These are phyloP conservation scores for Agelas oroides DNA, from an alignment of 37 sponge, comb jelly and placozoan species.

Conservation along the genomic window DNA sequence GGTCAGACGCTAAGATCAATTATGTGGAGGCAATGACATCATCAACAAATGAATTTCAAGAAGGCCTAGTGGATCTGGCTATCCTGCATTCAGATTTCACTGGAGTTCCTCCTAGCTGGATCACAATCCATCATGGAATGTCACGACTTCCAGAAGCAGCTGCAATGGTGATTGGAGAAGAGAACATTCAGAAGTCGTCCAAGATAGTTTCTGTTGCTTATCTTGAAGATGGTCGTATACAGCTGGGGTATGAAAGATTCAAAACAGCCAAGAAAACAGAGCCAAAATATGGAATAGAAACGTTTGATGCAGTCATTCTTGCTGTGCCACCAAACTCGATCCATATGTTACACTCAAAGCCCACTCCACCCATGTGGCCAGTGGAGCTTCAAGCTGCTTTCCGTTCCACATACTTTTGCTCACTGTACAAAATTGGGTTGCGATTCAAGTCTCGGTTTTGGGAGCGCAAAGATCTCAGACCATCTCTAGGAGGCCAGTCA, in stretches of 20 bases:
- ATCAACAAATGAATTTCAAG: conserved; percentile 21
- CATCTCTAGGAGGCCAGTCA: conserved; percentile 41
- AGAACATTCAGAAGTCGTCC: conserved; percentile 2
- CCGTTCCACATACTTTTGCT: conserved; percentile 1
- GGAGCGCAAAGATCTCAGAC: conserved; percentile 27
- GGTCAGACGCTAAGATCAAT: conserved; percentile 32
- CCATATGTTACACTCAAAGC: too few relatives aligned
- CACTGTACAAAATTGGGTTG: conserved; percentile 21
- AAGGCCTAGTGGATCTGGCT: conserved; percentile 21
- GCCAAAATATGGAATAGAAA: background rate
- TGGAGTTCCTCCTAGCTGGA: background rate
- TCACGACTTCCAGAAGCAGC: background rate
- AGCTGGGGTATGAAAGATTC: conserved; percentile 33
- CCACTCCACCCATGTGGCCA: too few relatives aligned
- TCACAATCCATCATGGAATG: conserved; percentile 6
- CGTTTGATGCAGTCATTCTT: conserved; percentile 46
- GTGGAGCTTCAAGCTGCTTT: background rate
- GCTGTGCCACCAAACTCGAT: too few relatives aligned
- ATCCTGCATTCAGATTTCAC: background rate
- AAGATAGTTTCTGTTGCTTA: background rate
- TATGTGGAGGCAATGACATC: conserved; percentile 37
- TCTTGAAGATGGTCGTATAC: background rate
- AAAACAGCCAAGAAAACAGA: too few relatives aligned
- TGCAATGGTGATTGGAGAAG: background rate
- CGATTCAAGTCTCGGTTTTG: conserved; percentile 45